phyloP scores from a whole-genome alignment of 2,797 vertebrate genomes.

The Hyperoplus immaculatus region DNA sequence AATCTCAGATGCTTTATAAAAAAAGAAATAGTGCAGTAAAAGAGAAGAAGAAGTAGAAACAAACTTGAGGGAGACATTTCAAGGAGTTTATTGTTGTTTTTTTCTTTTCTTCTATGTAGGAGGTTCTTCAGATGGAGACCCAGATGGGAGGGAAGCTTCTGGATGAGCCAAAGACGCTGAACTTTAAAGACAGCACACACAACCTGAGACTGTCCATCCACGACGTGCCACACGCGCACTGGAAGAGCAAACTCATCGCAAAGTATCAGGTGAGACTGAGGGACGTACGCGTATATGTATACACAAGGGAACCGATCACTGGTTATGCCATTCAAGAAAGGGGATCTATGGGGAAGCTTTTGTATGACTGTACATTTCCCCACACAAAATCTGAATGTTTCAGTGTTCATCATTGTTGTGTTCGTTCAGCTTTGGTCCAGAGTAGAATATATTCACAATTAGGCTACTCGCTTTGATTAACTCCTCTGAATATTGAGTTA shows the following conservation, averaged over 20 bases:
- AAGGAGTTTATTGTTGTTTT: slow-evolving; percentile 15
- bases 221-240: slow-evolving; percentile 93
- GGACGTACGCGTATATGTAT: background rate
- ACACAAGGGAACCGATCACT: background rate
- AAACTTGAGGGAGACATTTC: slow-evolving; percentile 23
- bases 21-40: slow-evolving; percentile 8
- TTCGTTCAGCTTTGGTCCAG: background rate
- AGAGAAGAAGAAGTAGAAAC: slow-evolving; percentile 14
- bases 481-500: too few species aligned
- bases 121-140: slow-evolving; percentile 96
- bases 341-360: background rate
- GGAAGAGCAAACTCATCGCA: slow-evolving; percentile 97
- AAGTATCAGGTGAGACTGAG: slow-evolving; percentile 88
- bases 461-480: background rate
- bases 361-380: background rate
- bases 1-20: slow-evolving; percentile 18
- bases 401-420: background rate
- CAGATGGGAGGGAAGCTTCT: slow-evolving; percentile 97
- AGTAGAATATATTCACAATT: background rate
- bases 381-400: too few species aligned
- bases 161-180: slow-evolving; percentile 96
- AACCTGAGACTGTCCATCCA: slow-evolving; percentile 97
- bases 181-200: slow-evolving; percentile 98
- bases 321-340: too few species aligned
- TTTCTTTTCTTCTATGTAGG: slow-evolving; percentile 80